Conservation (phyloP, 2,888 invertebrate genomes). For the Agonum fuliginosum region DNA sequence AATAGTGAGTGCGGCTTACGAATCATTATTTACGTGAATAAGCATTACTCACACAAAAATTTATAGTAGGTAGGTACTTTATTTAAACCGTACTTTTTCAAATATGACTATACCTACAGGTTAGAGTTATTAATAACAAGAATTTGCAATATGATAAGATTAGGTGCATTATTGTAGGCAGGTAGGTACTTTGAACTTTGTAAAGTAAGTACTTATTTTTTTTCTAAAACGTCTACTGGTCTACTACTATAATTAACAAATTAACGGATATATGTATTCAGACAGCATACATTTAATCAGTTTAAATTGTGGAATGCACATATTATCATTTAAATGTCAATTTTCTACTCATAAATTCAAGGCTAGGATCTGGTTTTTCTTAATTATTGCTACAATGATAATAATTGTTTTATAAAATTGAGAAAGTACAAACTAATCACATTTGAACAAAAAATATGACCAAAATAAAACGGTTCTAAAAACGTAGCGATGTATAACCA, state of each 20-base stretch:
- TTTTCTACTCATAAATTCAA: constrained; percentile 17
- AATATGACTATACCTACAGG: too few relatives aligned
- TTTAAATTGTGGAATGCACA: constrained; percentile 18
- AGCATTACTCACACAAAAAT: constrained; percentile 20
- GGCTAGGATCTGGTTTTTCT: too few relatives aligned
- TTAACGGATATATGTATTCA: background rate
- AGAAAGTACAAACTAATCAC: too few relatives aligned
- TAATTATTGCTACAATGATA: too few relatives aligned
- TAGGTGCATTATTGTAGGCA: background rate
- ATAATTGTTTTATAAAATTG: too few relatives aligned
- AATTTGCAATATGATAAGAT: background rate
- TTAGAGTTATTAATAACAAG: background rate
- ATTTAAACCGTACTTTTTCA: background rate
- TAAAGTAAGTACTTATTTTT: background rate
- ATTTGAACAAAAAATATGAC: too few relatives aligned
- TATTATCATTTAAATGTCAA: constrained; percentile 8
- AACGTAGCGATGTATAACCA: too few relatives aligned
- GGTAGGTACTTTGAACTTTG: constrained; percentile 17
- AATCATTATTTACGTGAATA: background rate
- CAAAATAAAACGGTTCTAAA: too few relatives aligned
- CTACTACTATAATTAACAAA: too few relatives aligned
- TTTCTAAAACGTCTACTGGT: background rate
- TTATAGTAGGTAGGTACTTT: too few relatives aligned
- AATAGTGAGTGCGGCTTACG: background rate
- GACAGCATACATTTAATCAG: background rate